A percentile compares a stretch with the other conserved stretches of the same genome.
Evolutionary conservation across 2,888 invertebrate species (phyloP).

Genomic region (Rhogogaster chlorosoma): DNA sequence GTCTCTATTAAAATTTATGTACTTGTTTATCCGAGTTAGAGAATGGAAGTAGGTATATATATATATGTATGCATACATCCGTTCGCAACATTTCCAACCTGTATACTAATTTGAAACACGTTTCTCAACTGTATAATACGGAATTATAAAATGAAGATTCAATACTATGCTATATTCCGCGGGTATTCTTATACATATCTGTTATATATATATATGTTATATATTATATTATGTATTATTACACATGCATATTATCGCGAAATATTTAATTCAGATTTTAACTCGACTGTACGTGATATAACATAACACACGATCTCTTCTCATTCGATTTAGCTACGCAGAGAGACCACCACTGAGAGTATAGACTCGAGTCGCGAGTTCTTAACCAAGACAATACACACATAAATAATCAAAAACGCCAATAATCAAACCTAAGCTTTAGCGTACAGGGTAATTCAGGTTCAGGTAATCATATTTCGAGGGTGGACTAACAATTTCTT

Average conservation of each 20-base stretch:
- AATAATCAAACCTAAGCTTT: neutral
- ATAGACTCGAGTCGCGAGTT: neutral
- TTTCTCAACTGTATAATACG: neutral
- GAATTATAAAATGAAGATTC: no score
- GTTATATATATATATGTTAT: neutral
- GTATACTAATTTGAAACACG: neutral
- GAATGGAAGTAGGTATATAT: constrained; percentile 21
- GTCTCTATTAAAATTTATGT: constrained; percentile 67
- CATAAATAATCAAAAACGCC: neutral
- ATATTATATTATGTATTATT: neutral
- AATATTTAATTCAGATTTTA: neutral
- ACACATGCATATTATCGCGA: neutral
- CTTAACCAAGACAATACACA: neutral
- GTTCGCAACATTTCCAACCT: neutral
- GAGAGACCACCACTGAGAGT: neutral
- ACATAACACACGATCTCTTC: constrained; percentile 1
- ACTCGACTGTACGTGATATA: neutral
- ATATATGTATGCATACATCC: constrained; percentile 47
- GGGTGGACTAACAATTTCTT: no score
- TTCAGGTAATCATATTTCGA: no score
- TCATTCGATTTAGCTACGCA: neutral
- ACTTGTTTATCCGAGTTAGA: constrained; percentile 61
- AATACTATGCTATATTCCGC: neutral
- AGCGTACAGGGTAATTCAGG: no score
- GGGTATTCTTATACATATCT: neutral